Percentiles rank a stretch among this genome's conserved stretches.
Evolutionary conservation across 64 coral and sea anemone genomes (phyloP).

Genomic region (Pocillopora verrucosa): DNA sequence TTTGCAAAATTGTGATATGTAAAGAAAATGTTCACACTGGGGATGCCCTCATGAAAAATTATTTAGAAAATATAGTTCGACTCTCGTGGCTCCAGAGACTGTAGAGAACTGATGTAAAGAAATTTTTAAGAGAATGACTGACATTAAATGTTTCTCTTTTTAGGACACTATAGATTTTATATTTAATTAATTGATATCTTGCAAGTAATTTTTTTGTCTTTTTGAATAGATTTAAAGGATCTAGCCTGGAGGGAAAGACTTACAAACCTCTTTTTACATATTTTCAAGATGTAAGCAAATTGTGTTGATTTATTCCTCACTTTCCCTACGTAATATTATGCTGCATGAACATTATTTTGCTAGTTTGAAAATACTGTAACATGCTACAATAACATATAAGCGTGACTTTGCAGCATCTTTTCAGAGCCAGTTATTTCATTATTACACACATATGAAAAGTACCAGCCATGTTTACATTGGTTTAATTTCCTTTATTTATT

Average conservation of each 20-base stretch:
- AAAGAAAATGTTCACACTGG: too few relatives aligned
- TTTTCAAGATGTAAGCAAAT: slow-evolving; percentile 76
- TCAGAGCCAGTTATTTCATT: not conserved
- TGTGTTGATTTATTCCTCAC: not conserved
- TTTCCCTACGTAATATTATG: too few relatives aligned
- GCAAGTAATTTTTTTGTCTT: not conserved
- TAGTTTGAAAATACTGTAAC: not conserved
- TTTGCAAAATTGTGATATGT: too few relatives aligned
- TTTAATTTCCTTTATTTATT: not conserved
- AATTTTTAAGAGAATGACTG: too few relatives aligned
- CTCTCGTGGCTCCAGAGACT: too few relatives aligned
- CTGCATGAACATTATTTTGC: not conserved
- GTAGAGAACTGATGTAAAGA: too few relatives aligned
- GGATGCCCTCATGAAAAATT: too few relatives aligned
- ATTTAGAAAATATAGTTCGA: too few relatives aligned
- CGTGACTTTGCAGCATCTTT: not conserved
- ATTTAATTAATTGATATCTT: not conserved
- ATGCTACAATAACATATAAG: not conserved
- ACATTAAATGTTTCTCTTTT: too few relatives aligned
- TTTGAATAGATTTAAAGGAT: slow-evolving; percentile 82
- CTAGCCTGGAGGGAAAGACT: slow-evolving; percentile 75
- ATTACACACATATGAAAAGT: not conserved
- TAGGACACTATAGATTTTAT: not conserved
- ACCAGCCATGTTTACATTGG: too few relatives aligned
- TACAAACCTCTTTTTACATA: slow-evolving; percentile 93